Base-by-base conservation (phyloP, 2,113 vertebrate genomes). In the Ailuropoda melanoleuca region DNA sequence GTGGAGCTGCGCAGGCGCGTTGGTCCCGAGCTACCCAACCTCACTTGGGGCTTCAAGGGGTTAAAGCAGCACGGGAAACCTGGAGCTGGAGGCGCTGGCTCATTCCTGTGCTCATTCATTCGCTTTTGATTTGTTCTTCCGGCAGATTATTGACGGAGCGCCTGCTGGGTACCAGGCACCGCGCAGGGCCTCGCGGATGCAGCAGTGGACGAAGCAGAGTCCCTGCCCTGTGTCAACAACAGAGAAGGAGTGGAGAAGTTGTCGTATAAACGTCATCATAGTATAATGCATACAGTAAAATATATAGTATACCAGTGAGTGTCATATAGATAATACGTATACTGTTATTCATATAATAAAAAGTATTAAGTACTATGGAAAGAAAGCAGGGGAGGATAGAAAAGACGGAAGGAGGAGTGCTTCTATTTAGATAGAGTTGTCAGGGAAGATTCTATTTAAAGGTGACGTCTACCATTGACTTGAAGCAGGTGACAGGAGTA, bases 81-180 rank as follows among this genome's bases (percentile, higher is more conserved):
- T 0, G 17, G 43, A 3, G 48, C 18, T 2, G 0, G 34, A 4
- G 34, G 17, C 0, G 13, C n/a, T 12, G 53, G 29, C 23, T 23
- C 11, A 0, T 17, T 37, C 29, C 0, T 1, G 17, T 8, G 77
- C 48, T 78, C 39, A 0, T 34, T 50, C 56, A 8, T 34, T 77
- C 43, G 0, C 12, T 0, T 6, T 50, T 4, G 64, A 24, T 48
- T 72, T 43, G 34, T 34, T 53, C 48, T 31, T 50, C 17, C 50
- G n/a, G 29, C 80, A 1, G 19, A 19, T 29, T 37, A 8, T 19
- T 68, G 21, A 31, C 60, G 3, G 62, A n/a, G 53, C 55, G 21
- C 77, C 46, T 17, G 21, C 46, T 29, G n/a, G 12, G 46, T 31
- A 15, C 64, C 58, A 8, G 37, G 37, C 66, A 1, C 17, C 0